A percentile compares a stretch with the other conserved stretches of the same genome.
Evolutionary conservation across 2,888 invertebrate species (phyloP).

Genomic region (Adineta ricciae): DNA sequence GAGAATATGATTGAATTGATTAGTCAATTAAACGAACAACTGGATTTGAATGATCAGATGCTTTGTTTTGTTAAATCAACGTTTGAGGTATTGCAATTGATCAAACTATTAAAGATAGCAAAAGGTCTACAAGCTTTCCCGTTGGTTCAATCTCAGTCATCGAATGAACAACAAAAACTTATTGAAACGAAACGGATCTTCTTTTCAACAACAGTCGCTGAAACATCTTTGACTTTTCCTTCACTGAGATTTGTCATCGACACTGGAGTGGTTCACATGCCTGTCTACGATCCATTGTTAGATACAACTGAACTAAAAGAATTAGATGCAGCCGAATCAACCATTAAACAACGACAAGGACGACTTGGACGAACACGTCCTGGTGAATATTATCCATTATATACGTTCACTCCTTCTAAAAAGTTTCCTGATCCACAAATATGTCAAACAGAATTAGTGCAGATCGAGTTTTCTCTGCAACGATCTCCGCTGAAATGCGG

Average conservation of each 20-base stretch:
- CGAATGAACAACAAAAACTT: background rate
- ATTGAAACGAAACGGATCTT: background rate
- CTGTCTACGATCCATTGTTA: background rate
- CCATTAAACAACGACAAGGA: background rate
- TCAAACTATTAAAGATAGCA: background rate
- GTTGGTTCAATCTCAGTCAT: background rate
- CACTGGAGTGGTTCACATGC: background rate
- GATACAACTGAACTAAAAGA: background rate
- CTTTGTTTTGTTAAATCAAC: background rate
- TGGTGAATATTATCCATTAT: background rate
- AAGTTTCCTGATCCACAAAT: background rate
- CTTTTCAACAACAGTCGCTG: background rate
- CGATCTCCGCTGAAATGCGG: background rate
- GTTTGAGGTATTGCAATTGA: background rate
- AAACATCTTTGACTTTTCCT: background rate
- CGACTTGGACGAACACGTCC: background rate
- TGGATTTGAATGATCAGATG: background rate
- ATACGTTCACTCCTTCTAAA: background rate
- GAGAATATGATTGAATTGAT: background rate
- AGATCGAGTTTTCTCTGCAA: background rate
- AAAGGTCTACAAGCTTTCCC: background rate
- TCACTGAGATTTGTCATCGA: background rate
- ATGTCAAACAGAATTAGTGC: background rate
- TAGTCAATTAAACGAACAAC: background rate
- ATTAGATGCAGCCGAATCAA: background rate